Conservation (phyloP, 2,797 vertebrate genomes). For the Myotis pilosus region DNA sequence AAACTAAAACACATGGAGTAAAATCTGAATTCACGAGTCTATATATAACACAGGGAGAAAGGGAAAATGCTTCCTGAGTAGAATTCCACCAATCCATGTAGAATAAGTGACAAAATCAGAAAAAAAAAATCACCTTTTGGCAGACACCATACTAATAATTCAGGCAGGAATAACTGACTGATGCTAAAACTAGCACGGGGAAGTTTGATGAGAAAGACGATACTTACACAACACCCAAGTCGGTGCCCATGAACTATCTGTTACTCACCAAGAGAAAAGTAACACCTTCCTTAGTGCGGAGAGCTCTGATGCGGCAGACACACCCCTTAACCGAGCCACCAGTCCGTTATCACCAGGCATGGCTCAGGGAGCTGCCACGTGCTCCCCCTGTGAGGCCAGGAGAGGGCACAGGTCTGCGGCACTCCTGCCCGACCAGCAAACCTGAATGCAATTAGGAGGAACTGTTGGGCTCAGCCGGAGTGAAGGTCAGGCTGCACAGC, state of each 20-base stretch:
- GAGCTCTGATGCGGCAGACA: fast-evolving
- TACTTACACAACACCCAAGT: not conserved
- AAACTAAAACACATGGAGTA: not conserved
- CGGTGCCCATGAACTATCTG: no score
- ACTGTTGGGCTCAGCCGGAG: not conserved
- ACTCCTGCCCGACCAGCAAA: not conserved
- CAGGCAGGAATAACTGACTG: not conserved
- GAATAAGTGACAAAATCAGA: not conserved
- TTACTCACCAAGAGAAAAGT: not conserved
- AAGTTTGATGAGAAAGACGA: not conserved
- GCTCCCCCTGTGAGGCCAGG: not conserved
- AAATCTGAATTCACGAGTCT: not conserved
- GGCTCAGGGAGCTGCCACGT: fast-evolving
- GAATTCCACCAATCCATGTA: not conserved
- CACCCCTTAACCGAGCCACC: not conserved
- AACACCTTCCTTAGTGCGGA: not conserved
- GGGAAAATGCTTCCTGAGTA: not conserved
- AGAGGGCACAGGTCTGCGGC: fast-evolving
- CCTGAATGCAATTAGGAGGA: not conserved
- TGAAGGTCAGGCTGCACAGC: not conserved
- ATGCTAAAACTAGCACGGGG: not conserved
- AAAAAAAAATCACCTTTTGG: not conserved
- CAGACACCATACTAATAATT: not conserved
- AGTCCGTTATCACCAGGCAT: fast-evolving
- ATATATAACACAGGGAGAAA: not conserved